These are phyloP conservation scores for Nebria brevicollis DNA, from an alignment of 2,888 invertebrate species.

Conservation along the genomic window DNA sequence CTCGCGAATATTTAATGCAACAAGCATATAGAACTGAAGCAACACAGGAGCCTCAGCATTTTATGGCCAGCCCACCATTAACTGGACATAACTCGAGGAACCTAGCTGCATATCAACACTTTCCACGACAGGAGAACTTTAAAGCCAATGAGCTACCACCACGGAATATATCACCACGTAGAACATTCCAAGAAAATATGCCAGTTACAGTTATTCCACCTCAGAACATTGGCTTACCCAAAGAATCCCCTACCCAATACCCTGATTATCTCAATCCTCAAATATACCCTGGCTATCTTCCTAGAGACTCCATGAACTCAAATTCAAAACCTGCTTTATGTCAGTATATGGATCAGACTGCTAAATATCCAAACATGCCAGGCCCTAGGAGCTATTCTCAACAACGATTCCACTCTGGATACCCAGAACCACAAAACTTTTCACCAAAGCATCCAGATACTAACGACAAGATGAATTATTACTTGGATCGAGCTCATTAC, in stretches of 20 bases:
- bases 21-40: constrained; percentile 8
- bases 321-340: constrained; percentile 18
- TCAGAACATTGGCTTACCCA: constrained; percentile 23
- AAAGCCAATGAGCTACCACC: constrained; percentile 29
- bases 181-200: constrained; percentile 45
- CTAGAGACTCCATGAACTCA: constrained; percentile 20
- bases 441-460: constrained; percentile 15
- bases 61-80: constrained; percentile 25
- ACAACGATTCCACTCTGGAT: constrained; percentile 19
- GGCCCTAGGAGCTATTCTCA: constrained; percentile 15
- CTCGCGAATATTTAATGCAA: constrained; percentile 30
- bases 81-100: constrained; percentile 16
- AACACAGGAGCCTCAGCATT: constrained; percentile 23
- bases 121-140: constrained; percentile 14
- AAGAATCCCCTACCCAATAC: constrained; percentile 22
- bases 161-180: constrained; percentile 37
- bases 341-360: constrained; percentile 29
- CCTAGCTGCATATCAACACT: constrained; percentile 9
- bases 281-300: constrained; percentile 26
- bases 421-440: constrained; percentile 28
- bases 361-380: constrained; percentile 20
- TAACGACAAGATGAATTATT: constrained; percentile 11
- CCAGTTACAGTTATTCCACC: constrained; percentile 31
- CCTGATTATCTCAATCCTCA: constrained; percentile 21
- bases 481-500: constrained; percentile 15